Conservation (phyloP, 2,113 vertebrate species). For the Larimichthys crocea region DNA sequence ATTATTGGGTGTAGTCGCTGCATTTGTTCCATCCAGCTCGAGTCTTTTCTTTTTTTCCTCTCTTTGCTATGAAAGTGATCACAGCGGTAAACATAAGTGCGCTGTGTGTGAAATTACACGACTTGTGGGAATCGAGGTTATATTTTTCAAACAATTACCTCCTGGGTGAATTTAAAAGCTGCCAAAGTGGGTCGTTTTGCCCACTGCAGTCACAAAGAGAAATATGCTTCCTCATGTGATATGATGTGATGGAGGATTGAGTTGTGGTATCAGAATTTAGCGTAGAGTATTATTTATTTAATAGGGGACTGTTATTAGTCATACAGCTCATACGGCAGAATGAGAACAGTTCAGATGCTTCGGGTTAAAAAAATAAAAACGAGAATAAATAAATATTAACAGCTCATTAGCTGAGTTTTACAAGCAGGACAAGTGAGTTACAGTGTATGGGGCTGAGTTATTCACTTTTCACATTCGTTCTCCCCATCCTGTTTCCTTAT, state of each 20-base stretch:
- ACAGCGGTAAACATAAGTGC: not conserved
- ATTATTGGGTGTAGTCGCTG: not conserved
- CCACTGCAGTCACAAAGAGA: not conserved
- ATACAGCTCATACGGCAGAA: not conserved
- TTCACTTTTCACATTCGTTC: not conserved
- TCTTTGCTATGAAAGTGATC: conserved; percentile 6
- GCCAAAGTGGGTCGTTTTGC: not conserved
- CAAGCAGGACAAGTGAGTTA: not conserved
- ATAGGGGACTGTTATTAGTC: not conserved
- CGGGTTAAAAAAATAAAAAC: not conserved
- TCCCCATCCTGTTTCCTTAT: not conserved
- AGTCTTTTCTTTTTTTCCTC: not conserved
- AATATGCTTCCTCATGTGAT: not conserved
- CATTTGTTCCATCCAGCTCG: not conserved
- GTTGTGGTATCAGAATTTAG: not conserved
- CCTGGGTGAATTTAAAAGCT: conserved; percentile 8
- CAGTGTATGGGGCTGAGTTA: not conserved
- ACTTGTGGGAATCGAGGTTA: conserved; percentile 3
- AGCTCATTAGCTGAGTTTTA: not conserved
- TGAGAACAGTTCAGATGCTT: not conserved
- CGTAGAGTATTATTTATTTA: not conserved
- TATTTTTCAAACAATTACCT: conserved; percentile 16
- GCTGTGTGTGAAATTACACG: not conserved
- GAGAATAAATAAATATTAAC: not conserved
- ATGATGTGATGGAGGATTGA: not conserved